Base-by-base conservation (phyloP, 2,797 vertebrate genomes). In the Carduelis carduelis region DNA sequence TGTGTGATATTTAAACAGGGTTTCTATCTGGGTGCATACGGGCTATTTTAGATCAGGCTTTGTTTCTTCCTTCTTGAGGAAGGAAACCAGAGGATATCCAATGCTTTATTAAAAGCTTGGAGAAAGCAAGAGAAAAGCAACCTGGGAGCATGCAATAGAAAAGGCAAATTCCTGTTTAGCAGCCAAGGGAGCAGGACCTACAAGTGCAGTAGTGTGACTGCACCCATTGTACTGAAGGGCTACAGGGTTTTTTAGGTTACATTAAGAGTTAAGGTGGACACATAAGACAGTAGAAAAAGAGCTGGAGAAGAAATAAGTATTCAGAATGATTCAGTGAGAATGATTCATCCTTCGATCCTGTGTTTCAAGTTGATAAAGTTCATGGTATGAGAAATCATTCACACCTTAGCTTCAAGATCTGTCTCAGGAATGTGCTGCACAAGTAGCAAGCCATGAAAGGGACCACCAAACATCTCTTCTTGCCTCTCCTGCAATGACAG, bases 1-100 rank as follows among this genome's bases (percentile, higher is more conserved):
- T 8, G 0, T 53, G 18, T 2, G 1, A 5, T 78, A 63, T 68
- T 69, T 84, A 57, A 70, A 46, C 12, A 49, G 17, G 3, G 1
- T 50, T 71, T 78, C 35, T 64, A 56, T 64, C 26, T 35, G 12
- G 4, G 23, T 65, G 23, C 14, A 26, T 39, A 16, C 39, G 52
- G 5, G 12, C 23, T 92, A n/a, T 77, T 96, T 83, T 53, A 76
- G 55, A 34, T 57, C 4, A 8, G 21, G 4, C 41, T 30, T 74
- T 59, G 15, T 50, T 43, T 23, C 23, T 68, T 77, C 30, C 44
- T 53, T 64, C 72, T 77, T 37, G 18, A 85, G 35, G 44, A 28
- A 66, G 19, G 35, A 68, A 91, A 90, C 70, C 14, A 24, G 60
- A 78, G 39, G 26, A 68, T 82, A 56, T 35, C n/a, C 53, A 66